A percentile compares a stretch with the other conserved stretches of the same genome.
Evolutionary conservation across 2,113 vertebrate genomes (phyloP).

Genomic region (Tupaia chinensis): DNA sequence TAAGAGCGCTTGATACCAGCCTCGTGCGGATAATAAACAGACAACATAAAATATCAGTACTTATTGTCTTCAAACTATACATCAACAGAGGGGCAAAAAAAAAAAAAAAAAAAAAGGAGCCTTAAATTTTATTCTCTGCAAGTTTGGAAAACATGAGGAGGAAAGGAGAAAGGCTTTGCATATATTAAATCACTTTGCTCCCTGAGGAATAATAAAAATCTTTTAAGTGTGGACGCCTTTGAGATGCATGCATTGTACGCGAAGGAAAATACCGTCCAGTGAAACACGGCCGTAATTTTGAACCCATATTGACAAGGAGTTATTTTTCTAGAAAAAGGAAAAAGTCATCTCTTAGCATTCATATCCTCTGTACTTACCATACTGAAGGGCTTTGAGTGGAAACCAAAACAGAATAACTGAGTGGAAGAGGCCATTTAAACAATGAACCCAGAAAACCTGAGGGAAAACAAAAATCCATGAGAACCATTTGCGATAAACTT

Average conservation of each 20-base stretch:
- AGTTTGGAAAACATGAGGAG: conserved; percentile 76
- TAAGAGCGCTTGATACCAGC: neutral
- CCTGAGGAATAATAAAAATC: conserved; percentile 74
- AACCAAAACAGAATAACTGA: conserved; percentile 99
- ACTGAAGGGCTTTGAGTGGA: conserved; percentile 98
- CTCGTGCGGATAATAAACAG: conserved; percentile 52
- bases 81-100: neutral
- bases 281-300: neutral
- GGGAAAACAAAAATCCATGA: conserved; percentile 93
- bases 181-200: conserved; percentile 79
- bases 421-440: conserved; percentile 99
- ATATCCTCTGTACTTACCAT: conserved; percentile 92
- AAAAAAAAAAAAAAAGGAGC: neutral
- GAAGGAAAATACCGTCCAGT: conserved; percentile 67
- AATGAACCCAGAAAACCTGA: conserved; percentile 99
- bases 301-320: conserved; percentile 51
- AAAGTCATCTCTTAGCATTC: conserved; percentile 69
- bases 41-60: conserved; percentile 60
- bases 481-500: conserved; percentile 93
- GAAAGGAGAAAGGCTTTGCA: conserved; percentile 76
- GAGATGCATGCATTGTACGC: conserved; percentile 55
- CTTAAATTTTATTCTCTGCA: conserved; percentile 77
- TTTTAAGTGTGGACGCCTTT: conserved; percentile 50
- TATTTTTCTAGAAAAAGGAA: conserved; percentile 68
- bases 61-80: conserved; percentile 38